Evolutionary conservation across 2,888 invertebrate genomes (phyloP), one percentile per base, ranked within the genome.

Genomic region (Agrotis segetum): DNA sequence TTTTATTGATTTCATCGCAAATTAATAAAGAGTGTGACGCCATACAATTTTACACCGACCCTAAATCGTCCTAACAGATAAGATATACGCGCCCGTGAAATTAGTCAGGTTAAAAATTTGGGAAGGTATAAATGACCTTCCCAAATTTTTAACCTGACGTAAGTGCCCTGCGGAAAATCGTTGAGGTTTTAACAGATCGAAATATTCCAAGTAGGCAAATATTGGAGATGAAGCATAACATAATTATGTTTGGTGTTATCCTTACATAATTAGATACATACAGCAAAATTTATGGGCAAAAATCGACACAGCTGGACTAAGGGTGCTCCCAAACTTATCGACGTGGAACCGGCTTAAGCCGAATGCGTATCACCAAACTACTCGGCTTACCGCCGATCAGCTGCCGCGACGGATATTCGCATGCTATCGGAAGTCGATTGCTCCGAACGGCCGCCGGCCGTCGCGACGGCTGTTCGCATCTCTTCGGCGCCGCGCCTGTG

Each of bases 11-110:
- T 19, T 40, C 24, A 16, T 46, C 11, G 24, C n/a, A 2, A 29
- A n/a, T 55, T 7, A 53, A 21, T 16, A 24, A 50, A 50, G 24
- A 4, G 29, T 13, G 7, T 29, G 19, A 19, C 19, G 16, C 19
- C 56, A 47, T 56, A 19, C 19, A 40, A 24, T 50, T 44, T 50
- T 59, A 6, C 21, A 56, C 3, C 17, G 19, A n/a, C n/a, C 21
- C 21, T 53, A 21, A 17, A 68, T 34, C n/a, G 13, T 6, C 16
- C 52, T 46, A 50, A 0, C 13, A 50, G n/a, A 67, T 50, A 67
- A 67, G 40, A 67, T 50, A 24, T 17, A 67, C 1, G 21, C 2
- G n/a, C 19, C 21, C 46, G 53, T 46, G 34, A 46, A 49, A 55
- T n/a, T 2, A 24, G 17, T 58, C 17, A 49, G 14, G 14, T 49